phyloP scores from a whole-genome alignment of 1,140 invertebrate genomes.

The Sycophila sp. region DNA sequence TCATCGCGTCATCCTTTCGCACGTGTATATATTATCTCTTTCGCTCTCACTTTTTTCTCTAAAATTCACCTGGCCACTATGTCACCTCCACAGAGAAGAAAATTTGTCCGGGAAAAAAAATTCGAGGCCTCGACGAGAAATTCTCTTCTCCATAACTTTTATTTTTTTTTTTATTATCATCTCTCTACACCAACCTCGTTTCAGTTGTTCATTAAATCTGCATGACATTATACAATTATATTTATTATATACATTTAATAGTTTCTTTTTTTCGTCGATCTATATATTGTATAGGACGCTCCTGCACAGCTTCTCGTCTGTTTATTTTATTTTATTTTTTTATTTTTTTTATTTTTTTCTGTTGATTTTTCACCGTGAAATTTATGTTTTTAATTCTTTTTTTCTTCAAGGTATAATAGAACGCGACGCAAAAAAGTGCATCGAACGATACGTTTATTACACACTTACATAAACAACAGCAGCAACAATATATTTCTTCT shows the following conservation, averaged over 20 bases:
- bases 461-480: slow-evolving; percentile 4
- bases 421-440: neutral
- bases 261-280: slow-evolving; percentile 45
- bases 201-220: slow-evolving; percentile 55
- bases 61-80: neutral
- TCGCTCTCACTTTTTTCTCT: neutral
- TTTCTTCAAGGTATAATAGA: slow-evolving; percentile 1
- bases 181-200: slow-evolving; percentile 24
- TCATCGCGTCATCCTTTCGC: slow-evolving; percentile 38
- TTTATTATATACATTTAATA: slow-evolving; percentile 53
- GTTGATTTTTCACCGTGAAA: neutral
- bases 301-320: neutral
- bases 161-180: neutral
- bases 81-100: neutral
- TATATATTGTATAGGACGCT: slow-evolving; percentile 42
- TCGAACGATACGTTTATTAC: slow-evolving; percentile 1
- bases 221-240: slow-evolving; percentile 56
- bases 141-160: slow-evolving; percentile 8
- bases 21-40: neutral
- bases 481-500: neutral
- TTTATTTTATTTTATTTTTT: neutral
- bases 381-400: neutral
- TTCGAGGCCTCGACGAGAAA: slow-evolving; percentile 6
- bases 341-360: neutral
- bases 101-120: neutral